These are phyloP conservation scores for Diabrotica balteata DNA, from an alignment of 2,888 invertebrate species.

Conservation along the genomic window DNA sequence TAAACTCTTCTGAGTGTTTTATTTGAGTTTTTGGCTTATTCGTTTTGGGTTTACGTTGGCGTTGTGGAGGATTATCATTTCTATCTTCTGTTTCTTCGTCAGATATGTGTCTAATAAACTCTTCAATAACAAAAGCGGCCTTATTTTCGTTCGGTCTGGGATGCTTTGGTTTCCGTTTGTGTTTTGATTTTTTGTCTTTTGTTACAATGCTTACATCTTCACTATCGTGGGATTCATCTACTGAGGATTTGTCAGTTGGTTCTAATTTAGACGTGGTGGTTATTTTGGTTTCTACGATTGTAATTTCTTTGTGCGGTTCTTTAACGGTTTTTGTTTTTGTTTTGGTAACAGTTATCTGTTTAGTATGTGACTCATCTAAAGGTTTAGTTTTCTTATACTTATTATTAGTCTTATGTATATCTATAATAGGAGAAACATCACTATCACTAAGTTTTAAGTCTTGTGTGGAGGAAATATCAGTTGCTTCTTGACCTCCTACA, in stretches of 20 bases:
- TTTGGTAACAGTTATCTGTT: conserved; percentile 41
- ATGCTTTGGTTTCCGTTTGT: conserved; percentile 40
- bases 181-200: conserved; percentile 39
- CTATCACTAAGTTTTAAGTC: conserved; percentile 50
- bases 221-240: neutral
- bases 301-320: conserved; percentile 46
- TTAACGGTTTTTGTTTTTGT: conserved; percentile 48
- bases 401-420: conserved; percentile 44
- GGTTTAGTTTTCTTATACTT: conserved; percentile 41
- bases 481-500: conserved; percentile 49
- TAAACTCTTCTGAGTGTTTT: conserved; percentile 4
- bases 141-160: conserved; percentile 33
- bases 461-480: conserved; percentile 44
- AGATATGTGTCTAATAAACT: conserved; percentile 39
- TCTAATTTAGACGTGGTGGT: conserved; percentile 42
- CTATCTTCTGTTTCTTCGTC: conserved; percentile 25
- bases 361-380: conserved; percentile 38
- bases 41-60: conserved; percentile 38
- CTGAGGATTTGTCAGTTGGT: conserved; percentile 21
- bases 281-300: conserved; percentile 46
- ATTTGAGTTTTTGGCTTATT: conserved; percentile 8
- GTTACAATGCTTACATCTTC: neutral
- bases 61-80: conserved; percentile 30
- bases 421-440: conserved; percentile 50
- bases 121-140: conserved; percentile 40